These are phyloP conservation scores for Tenualosa thibaudeaui DNA, from an alignment of 2,797 vertebrate species.

Conservation along the genomic window DNA sequence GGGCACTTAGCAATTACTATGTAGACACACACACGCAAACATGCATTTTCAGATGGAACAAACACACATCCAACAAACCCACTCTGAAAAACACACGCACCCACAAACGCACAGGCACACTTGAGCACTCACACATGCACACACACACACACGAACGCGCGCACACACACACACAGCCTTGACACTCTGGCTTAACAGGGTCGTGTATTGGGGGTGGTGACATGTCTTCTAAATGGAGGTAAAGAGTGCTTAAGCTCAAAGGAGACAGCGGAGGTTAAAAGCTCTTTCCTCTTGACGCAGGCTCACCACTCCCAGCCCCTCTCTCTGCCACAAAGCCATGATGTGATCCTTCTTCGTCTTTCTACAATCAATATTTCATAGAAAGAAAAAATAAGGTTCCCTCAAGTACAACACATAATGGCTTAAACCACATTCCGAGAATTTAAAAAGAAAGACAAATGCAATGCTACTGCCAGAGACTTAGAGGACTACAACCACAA, in stretches of 20 bases:
- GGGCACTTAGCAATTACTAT: not conserved
- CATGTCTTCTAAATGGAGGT: conserved; percentile 1
- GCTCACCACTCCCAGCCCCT: not conserved
- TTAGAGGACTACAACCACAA: not conserved
- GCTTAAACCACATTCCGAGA: not conserved
- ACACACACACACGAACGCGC: not conserved
- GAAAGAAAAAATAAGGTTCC: not conserved
- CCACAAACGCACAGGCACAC: not conserved
- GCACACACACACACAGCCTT: not conserved
- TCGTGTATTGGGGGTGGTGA: not conserved
- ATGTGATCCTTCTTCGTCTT: not conserved
- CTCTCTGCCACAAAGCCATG: not conserved
- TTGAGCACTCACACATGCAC: not conserved
- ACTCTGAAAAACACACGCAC: too few relatives aligned
- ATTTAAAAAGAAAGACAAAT: not conserved
- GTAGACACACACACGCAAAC: too few relatives aligned
- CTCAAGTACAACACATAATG: not conserved
- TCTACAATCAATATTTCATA: not conserved
- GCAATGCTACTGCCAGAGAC: not conserved
- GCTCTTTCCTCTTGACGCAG: not conserved
- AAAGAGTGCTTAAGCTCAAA: not conserved
- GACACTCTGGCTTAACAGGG: not conserved
- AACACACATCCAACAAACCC: too few relatives aligned
- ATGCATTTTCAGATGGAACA: too few relatives aligned
- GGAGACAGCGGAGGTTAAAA: not conserved